Base-by-base conservation (phyloP, 2,113 vertebrate species). In the Leptobrachium ailaonicum region DNA sequence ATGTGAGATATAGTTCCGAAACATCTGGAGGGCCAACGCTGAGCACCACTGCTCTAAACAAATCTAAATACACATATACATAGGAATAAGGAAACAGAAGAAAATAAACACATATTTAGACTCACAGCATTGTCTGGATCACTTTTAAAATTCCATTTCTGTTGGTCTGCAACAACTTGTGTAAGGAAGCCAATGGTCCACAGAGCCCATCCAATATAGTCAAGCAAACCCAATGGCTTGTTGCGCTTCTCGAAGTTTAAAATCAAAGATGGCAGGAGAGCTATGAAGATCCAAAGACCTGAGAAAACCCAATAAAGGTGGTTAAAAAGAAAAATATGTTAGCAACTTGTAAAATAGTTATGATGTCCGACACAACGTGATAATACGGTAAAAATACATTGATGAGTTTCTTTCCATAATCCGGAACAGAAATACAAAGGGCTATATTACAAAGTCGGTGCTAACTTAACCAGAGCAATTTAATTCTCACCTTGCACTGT, bases 281-380 rank as follows among this genome's bases (percentile, higher is more conserved):
- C 94, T 81, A 91, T 69, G 76, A 94, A 94, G 56, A 95, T 85
- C 94, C 93, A 95, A 70, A 92, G 0, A 42, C 92, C 94, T 95
- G 82, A 20, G 44, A 76, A 73, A 40, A 20, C 78, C 20, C 9
- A 32, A 32, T 32, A 75, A 70, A 67, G 12, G 2, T 47, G 1
- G 62, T 50, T 50, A 50, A 50, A 2, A 1, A 54, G 50, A 54
- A 54, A 54, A 11, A 2, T 54, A 11, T 54, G 50, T 54, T 11
- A 54, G 50, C 50, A 54, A 1, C 50, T 54, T 32, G 20, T 32
- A 32, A 32, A 32, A 32, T 32, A 32, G 20, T 32, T 32, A 32
- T 32, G 20, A 32, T 32, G 0, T 32, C 20, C 20, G 20, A 32
- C 20, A 32, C 20, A 32, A 32, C 20, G 20, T 32, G 20, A 32